Conservation (phyloP, 2,113 vertebrate species). For the Strix aluco region DNA sequence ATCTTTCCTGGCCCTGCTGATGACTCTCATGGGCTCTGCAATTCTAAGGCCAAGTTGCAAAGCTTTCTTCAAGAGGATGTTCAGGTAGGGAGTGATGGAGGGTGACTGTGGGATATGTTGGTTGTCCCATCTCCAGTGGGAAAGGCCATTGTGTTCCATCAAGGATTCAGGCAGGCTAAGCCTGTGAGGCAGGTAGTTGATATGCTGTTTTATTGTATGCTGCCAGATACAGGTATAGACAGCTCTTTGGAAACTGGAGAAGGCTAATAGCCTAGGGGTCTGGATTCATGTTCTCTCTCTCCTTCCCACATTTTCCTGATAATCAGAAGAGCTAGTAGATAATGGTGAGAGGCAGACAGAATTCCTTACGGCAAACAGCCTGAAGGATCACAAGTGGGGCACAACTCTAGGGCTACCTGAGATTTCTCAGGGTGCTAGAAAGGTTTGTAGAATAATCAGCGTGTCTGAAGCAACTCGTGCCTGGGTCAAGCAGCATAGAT, state of each 20-base stretch:
- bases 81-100: neutral
- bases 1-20: neutral
- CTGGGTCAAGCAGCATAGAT: neutral
- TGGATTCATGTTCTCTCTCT: slow-evolving; percentile 51
- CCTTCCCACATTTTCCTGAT: slow-evolving; percentile 63
- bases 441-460: slow-evolving; percentile 27
- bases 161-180: slow-evolving; percentile 32
- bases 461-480: slow-evolving; percentile 3
- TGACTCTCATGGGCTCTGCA: neutral
- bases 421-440: slow-evolving; percentile 47
- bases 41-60: neutral
- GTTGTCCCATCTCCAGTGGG: slow-evolving; percentile 23
- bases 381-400: slow-evolving; percentile 8
- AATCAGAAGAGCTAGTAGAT: slow-evolving; percentile 27
- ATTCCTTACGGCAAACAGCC: neutral
- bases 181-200: slow-evolving; percentile 49
- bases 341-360: slow-evolving; percentile 65
- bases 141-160: neutral
- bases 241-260: slow-evolving; percentile 20
- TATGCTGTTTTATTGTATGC: neutral
- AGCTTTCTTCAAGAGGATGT: neutral
- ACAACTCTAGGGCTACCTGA: neutral
- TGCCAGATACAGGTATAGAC: slow-evolving; percentile 45
- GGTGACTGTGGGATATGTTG: neutral
- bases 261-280: slow-evolving; percentile 48